Evolutionary conservation across 2,113 vertebrate genomes (phyloP), one percentile per base, ranked within the genome.

Genomic region (Dendropsophus ebraccatus): DNA sequence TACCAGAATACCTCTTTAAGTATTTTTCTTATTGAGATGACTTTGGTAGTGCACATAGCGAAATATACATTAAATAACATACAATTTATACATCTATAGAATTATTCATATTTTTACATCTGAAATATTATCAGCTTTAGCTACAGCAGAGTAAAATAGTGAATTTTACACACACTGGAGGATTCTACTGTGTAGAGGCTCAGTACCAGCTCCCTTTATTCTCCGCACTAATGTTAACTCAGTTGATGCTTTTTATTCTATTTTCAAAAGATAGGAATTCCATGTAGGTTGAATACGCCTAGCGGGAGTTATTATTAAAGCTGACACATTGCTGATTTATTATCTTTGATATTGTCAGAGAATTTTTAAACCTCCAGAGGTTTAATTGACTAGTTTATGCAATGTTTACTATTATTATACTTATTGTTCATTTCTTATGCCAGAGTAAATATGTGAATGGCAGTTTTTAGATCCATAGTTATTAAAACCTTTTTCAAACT

Each of bases 251-350:
- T 47, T 69, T 30, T 37, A 50, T 82, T 82, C 60, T 52, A 23
- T 82, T 69, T 65, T 69, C 60, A 49, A 50, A 14, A 82, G 30
- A 14, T n/a, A 37, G 25, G 54, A 47, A 74, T 83, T 58, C 37
- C 23, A 10, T 60, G 21, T 76, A 84, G 72, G 72, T 32, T 75
- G 45, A 25, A 76, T 73, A 32, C 62, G 72, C 54, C 54, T n/a
- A 32, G n/a, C 35, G 41, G 74, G 37, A 73, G 41, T 65, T 74
- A 49, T 62, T 56, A 84, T 84, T 62, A 84, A 76, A 74, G 60
- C 35, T 49, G 83, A 62, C 83, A 76, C 21, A 35, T 25, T 54
- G n/a, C 37, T 65, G 58, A 54, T 28, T 47, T 37, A 70, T 84
- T 76, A 76, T 84, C 56, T 76, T 32, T 62, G 5, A 50, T 65